phyloP scores from a whole-genome alignment of 2,113 vertebrate genomes.

The Nibea albiflora region DNA sequence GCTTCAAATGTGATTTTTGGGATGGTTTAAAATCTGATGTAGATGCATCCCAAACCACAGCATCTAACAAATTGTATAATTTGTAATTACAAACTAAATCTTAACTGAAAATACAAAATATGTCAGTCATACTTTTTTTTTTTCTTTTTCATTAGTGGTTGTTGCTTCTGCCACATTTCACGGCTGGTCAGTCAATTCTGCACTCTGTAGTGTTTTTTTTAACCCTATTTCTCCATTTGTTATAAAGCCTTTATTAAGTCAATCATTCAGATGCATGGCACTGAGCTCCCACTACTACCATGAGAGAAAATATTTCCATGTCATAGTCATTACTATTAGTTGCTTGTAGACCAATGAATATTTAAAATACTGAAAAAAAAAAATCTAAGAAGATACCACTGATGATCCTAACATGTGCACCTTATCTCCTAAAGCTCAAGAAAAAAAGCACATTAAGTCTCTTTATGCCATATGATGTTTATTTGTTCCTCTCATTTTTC shows the following conservation, averaged over 20 bases:
- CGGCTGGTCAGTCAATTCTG: background rate
- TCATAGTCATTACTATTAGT: slow-evolving; percentile 1
- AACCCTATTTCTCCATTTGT: background rate
- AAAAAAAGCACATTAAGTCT: background rate
- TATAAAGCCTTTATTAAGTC: slow-evolving; percentile 15
- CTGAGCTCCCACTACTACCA: slow-evolving; percentile 9
- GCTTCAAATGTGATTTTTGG: background rate
- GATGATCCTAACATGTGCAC: slow-evolving; percentile 27
- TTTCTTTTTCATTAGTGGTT: background rate
- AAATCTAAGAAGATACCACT: slow-evolving; percentile 10
- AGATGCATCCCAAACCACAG: background rate
- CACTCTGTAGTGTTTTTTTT: background rate
- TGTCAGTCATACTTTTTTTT: background rate
- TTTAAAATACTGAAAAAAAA: background rate
- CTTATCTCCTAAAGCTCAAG: slow-evolving; percentile 35
- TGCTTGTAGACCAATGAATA: slow-evolving; percentile 9
- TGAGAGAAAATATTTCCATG: slow-evolving; percentile 14
- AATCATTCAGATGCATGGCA: background rate
- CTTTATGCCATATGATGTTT: slow-evolving; percentile 75
- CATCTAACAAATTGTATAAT: background rate
- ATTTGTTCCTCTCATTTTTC: slow-evolving; percentile 82
- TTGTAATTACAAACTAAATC: background rate
- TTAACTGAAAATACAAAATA: background rate
- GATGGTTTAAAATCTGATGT: background rate
- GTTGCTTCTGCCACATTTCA: background rate